Percentiles rank a stretch among this genome's conserved stretches.
These are phyloP conservation scores for Actinostola sp. DNA, from an alignment of 92 coral and sea anemone species.

Conservation along the genomic window DNA sequence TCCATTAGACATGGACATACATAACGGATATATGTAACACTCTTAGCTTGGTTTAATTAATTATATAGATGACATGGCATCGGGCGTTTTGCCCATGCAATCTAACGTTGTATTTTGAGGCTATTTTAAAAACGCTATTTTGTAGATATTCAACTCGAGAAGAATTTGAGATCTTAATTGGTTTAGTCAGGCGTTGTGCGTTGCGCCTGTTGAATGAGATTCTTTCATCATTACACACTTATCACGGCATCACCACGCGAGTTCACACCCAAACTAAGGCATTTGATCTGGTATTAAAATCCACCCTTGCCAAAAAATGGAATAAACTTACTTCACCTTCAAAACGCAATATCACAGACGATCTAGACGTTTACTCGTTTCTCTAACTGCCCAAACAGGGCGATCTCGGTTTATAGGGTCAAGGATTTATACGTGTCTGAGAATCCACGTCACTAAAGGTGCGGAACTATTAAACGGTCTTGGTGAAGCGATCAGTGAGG, in stretches of 20 bases:
- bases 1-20: too few species aligned
- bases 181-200: background rate
- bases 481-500: too few species aligned
- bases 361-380: background rate
- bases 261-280: background rate
- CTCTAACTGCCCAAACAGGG: slow-evolving; percentile 6
- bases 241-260: background rate
- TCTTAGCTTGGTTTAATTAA: too few species aligned
- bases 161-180: background rate
- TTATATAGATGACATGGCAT: too few species aligned
- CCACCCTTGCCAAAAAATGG: background rate
- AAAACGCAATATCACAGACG: background rate
- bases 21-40: too few species aligned
- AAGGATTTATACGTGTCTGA: background rate
- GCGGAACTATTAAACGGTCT: background rate
- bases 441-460: background rate
- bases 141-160: too few species aligned
- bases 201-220: background rate
- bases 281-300: background rate
- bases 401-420: background rate
- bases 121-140: too few species aligned
- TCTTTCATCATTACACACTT: background rate
- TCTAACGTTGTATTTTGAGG: too few species aligned
- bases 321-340: slow-evolving; percentile 9
- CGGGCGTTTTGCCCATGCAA: too few species aligned